Evolutionary conservation across 2,888 invertebrate species (phyloP), one percentile per base, ranked within the genome.

Genomic region (Helobdella robusta): DNA sequence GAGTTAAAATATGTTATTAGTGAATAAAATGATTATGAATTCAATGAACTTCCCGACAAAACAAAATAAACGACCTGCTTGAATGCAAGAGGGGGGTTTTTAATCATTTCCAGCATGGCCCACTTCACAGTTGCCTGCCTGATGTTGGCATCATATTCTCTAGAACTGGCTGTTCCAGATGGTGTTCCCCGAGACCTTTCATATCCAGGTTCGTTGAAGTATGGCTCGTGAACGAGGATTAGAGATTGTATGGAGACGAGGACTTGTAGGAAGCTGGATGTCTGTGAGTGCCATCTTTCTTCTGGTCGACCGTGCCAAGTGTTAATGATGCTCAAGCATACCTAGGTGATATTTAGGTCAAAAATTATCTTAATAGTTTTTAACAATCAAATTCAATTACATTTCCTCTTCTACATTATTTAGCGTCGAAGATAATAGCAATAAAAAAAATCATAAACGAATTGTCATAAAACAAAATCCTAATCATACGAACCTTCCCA

Each of bases 221-320:
- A 81, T 0, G 81, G 81, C 67, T 81, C 80, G 30, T 76, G 72
- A 3, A 81, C 80, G 34, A 81, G 74, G 64, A 81, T 81, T 48
- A 81, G 71, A 6, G 80, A 80, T 72, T 81, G 81, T 60, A 81
- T 80, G 2, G 79, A 79, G 2, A 81, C 80, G 62, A 81, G 71
- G 48, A 80, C 79, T 78, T 79, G 72, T 54, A 93, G 83, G 77
- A 94, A 91, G 79, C 91, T 91, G 54, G 91, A 92, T 0, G 92
- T 93, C 79, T 91, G 90, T 68, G 92, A 88, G 81, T 91, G 93
- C 93, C 93, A 94, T 79, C 92, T 91, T 81, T 94, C 94, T 81
- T 93, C 93, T 30, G 93, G 93, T 64, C 92, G 83, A 6, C 93
- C 93, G 79, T 93, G 92, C 93, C 93, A 94, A 2, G 93, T 94